Base-by-base conservation (phyloP, 2,113 vertebrate species). In the Leucoraja erinaceus region DNA sequence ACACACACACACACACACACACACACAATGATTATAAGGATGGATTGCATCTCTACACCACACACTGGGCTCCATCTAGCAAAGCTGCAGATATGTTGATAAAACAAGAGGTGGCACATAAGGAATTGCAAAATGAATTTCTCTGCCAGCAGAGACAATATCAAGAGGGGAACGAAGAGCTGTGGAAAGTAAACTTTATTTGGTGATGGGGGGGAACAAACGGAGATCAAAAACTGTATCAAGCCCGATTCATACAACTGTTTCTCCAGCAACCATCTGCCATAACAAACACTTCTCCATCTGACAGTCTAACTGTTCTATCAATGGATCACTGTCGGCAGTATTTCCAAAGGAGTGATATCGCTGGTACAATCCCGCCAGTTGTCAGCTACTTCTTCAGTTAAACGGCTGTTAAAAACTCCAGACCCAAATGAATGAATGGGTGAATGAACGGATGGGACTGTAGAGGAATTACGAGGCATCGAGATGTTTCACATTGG, bases 71-170 rank as follows among this genome's bases (percentile, higher is more conserved):
- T 72, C 20, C 18, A 74, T 10, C 10, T 25, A 9, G 8, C 90
- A 91, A 54, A 18, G 25, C 59, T 88, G 18, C 12, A 88, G 83
- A 16, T 28, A 72, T 14, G n/a, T 47, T 72, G 66, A 72, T 72
- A 66, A 66, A 59, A 28, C 38, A 47, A 47, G 3, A 28, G 66
- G 33, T 74, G 28, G 20, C 22, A 25, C 1, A 10, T 70, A 91
- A 54, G 54, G 68, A 68, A 54, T 74, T 20, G 12, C 16, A 74
- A 74, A 91, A 91, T 72, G 68, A 91, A 91, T 91, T 74, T 91
- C 3, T 28, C 68, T 54, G 90, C 38, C 66, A 54, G 18, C 28
- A 25, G 66, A 74, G 90, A 25, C 88, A 47, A 70, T 22, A 38
- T 25, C 88, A 38, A 33, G 31, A 18, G 22, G 16, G 0, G 5